These are phyloP conservation scores for Peromyscus maniculatus DNA, from an alignment of 2,113 vertebrate species.

Conservation along the genomic window DNA sequence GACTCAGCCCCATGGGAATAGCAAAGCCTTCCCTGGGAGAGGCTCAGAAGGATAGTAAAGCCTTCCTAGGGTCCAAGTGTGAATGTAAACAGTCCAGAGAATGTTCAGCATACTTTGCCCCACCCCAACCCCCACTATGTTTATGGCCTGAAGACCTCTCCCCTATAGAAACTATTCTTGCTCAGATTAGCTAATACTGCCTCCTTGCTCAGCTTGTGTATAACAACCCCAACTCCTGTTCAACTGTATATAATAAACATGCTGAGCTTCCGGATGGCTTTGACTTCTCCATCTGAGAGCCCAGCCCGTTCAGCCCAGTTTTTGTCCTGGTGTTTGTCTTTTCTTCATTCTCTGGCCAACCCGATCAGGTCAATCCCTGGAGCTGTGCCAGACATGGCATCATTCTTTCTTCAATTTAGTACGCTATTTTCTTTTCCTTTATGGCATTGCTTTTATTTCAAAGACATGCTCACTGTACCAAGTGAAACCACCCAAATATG, in stretches of 20 bases:
- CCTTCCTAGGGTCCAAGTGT: neutral
- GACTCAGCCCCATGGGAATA: neutral
- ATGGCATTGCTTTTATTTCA: slow-evolving; percentile 12
- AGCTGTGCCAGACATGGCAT: neutral
- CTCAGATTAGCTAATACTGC: neutral
- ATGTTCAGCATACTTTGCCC: neutral
- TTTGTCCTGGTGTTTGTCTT: neutral
- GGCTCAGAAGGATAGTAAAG: neutral
- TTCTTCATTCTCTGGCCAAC: neutral
- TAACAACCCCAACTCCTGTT: neutral
- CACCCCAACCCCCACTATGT: neutral
- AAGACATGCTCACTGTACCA: neutral
- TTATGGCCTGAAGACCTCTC: neutral
- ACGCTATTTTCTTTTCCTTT: neutral
- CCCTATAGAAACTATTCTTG: neutral
- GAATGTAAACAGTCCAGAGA: neutral
- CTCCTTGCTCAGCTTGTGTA: neutral
- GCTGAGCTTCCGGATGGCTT: neutral
- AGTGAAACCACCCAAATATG: neutral
- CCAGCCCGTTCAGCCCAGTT: neutral
- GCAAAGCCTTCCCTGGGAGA: neutral
- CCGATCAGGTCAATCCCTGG: neutral
- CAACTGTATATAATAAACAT: neutral
- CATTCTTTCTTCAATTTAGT: neutral
- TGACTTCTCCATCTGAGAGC: neutral